Evolutionary conservation across 2,888 invertebrate species (phyloP).

Genomic region (Patella depressa): DNA sequence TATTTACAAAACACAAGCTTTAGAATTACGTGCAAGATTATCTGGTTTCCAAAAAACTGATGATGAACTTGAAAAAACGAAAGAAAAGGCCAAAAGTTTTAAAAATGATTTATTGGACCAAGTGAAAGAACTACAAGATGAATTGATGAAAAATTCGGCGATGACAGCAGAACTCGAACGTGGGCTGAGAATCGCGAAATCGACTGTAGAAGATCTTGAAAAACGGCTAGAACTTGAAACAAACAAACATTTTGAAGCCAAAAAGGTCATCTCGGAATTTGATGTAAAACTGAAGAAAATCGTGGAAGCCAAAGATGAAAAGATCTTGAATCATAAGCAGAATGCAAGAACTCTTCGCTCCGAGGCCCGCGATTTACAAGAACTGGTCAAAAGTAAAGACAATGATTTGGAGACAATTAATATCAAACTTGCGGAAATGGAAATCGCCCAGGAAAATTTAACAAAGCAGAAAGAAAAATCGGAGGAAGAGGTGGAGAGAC

Average conservation of each 20-base stretch:
- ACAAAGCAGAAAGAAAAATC: conserved; percentile 21
- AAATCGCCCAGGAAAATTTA: conserved; percentile 29
- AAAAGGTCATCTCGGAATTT: conserved; percentile 31
- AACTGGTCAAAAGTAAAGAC: conserved; percentile 17
- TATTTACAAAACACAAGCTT: conserved; percentile 51
- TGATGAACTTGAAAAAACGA: conserved; percentile 26
- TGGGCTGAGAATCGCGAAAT: conserved; percentile 40
- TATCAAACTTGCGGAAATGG: conserved; percentile 16
- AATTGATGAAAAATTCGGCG: conserved; percentile 43
- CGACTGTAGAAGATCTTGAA: conserved; percentile 40
- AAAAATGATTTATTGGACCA: conserved; percentile 41
- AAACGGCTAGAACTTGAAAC: conserved; percentile 32
- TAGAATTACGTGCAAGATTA: conserved; percentile 25
- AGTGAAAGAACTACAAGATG: conserved; percentile 41
- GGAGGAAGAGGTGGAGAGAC: conserved; percentile 15
- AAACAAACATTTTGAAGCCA: conserved; percentile 28
- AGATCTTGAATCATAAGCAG: conserved; percentile 14
- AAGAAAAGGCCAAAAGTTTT: conserved; percentile 26
- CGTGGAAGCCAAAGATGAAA: conserved; percentile 22
- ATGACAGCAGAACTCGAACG: conserved; percentile 44
- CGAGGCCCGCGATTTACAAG: conserved; percentile 13
- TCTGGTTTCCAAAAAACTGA: not conserved
- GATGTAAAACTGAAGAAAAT: conserved; percentile 27
- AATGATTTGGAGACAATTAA: conserved; percentile 14
- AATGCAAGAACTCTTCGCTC: conserved; percentile 17